Base-by-base conservation (phyloP, 2,113 vertebrate species). In the Menura novaehollandiae region DNA sequence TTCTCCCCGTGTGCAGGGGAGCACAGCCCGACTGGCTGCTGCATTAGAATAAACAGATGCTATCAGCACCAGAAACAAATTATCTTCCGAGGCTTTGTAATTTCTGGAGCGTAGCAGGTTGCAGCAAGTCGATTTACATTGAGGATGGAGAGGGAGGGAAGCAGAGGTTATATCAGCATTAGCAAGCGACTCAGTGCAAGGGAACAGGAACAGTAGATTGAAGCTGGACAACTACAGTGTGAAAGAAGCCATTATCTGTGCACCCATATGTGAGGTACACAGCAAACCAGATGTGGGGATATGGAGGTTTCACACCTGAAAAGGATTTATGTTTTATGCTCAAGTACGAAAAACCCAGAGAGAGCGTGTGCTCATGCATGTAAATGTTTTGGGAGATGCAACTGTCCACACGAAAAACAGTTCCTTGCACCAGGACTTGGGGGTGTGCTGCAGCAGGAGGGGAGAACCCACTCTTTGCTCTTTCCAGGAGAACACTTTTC, bases 41-140 rank as follows among this genome's bases (percentile, higher is more conserved):
- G 72, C 46, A 47, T 93, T 83, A 84, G 33, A 66, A 90, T 94
- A 96, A 96, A 88, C 85, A 92, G 93, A 94, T 96, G 59, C 72
- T 95, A 96, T 95, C 93, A 80, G 85, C 85, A 92, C 67, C 76
- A 91, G 93, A 72, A 95, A 94, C 95, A 96, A 93, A 96, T 96
- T 91, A 93, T 93, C 85, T 92, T 97, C 90, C 84, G 75, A 86
- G 72, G 93, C 68, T 80, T 91, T 91, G 68, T 90, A 94, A 84
- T 94, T 96, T 97, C 82, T 84, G 71, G 47, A 81, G 51, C 84
- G 39, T n/a, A 85, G 92, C 96, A 96, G 82, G 94, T 84, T 86
- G 60, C 75, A 82, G 92, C 96, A 97, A 95, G 92, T 83, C 43
- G 3, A 92, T 95, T 94, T 94, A 88, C 81, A 95, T 12, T 69